These are phyloP conservation scores for Piliocolobus tephrosceles DNA, from an alignment of 2,113 vertebrate genomes.

Conservation along the genomic window DNA sequence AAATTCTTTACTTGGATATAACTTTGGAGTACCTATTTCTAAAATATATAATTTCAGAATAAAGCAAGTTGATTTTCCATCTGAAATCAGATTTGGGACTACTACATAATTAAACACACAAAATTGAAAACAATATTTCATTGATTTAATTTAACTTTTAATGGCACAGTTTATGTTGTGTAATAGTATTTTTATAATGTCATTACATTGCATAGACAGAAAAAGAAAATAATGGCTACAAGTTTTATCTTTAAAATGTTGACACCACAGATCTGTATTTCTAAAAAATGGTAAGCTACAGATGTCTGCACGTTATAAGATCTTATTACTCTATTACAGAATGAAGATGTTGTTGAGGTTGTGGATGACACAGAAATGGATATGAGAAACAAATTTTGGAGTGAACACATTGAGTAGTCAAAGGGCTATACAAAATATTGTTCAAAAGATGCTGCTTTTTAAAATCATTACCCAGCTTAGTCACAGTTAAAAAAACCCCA, in stretches of 20 bases:
- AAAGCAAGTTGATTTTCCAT: slow-evolving; percentile 47
- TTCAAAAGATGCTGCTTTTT: slow-evolving; percentile 54
- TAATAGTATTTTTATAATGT: slow-evolving; percentile 36
- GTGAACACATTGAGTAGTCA: slow-evolving; percentile 15
- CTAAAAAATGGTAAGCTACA: background rate
- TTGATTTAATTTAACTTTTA: slow-evolving; percentile 49
- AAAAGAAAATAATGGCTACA: slow-evolving; percentile 15
- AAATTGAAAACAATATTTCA: slow-evolving; percentile 35
- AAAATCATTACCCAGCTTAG: slow-evolving; percentile 12
- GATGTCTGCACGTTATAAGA: background rate
- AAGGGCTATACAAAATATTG: slow-evolving; percentile 43
- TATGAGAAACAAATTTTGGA: slow-evolving; percentile 31
- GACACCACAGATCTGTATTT: slow-evolving; percentile 26
- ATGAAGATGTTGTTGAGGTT: slow-evolving; percentile 27
- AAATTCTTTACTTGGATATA: slow-evolving; percentile 45
- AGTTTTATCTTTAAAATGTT: slow-evolving; percentile 30
- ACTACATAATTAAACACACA: slow-evolving; percentile 48
- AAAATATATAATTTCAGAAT: slow-evolving; percentile 42
- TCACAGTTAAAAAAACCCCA: background rate
- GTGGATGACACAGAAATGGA: slow-evolving; percentile 26
- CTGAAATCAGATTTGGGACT: slow-evolving; percentile 36
- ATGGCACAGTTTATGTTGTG: slow-evolving; percentile 13
- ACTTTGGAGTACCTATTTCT: slow-evolving; percentile 43
- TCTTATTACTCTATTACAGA: background rate
- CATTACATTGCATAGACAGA: background rate